phyloP scores from a whole-genome alignment of 2,113 vertebrate species.

The Sylvilagus bachmani region DNA sequence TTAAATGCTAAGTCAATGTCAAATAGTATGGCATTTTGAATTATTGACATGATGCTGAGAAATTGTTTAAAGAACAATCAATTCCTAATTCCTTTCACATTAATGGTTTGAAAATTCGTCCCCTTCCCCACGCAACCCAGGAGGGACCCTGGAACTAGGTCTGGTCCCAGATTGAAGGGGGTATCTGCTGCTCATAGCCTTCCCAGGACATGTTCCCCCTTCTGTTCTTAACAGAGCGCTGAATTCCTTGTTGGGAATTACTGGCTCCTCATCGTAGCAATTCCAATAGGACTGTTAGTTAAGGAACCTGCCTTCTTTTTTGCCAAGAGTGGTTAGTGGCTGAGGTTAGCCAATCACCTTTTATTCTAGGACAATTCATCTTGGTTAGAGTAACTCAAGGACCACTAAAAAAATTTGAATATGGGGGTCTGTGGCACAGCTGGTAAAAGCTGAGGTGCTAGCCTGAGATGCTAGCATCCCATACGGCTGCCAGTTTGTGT shows the following conservation, averaged over 20 bases:
- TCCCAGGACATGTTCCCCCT: neutral
- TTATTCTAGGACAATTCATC: constrained; percentile 11
- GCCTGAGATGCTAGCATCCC: no score
- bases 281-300: neutral
- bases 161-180: neutral
- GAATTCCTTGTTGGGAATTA: neutral
- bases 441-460: no score
- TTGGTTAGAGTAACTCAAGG: constrained; percentile 21
- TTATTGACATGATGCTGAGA: constrained; percentile 41
- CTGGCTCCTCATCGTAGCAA: neutral
- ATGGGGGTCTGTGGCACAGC: no score
- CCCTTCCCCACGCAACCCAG: neutral
- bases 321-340: neutral
- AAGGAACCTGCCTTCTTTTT: neutral
- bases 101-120: neutral
- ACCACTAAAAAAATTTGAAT: neutral
- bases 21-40: constrained; percentile 32
- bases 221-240: neutral
- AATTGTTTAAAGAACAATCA: constrained; percentile 12
- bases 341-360: neutral
- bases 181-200: neutral
- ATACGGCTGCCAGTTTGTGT: no score
- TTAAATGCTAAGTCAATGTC: constrained; percentile 29
- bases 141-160: neutral
- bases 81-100: neutral